Conservation (phyloP, 2,888 invertebrate genomes). For the Mesorhabditis spiculigera region DNA sequence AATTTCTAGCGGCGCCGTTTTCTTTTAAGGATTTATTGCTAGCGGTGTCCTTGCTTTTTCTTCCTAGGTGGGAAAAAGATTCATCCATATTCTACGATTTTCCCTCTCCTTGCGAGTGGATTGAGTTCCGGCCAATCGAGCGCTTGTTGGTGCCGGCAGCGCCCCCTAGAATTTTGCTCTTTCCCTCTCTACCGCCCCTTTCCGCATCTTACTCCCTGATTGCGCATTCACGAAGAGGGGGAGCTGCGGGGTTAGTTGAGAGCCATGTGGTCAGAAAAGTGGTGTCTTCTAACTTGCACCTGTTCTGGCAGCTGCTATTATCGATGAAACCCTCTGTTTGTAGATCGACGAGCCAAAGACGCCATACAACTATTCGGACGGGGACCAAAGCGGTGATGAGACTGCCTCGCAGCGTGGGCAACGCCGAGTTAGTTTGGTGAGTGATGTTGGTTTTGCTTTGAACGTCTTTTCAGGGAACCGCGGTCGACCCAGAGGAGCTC, state of each 20-base stretch:
- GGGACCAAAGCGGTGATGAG: slow-evolving; percentile 60
- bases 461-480: slow-evolving; percentile 26
- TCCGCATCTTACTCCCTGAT: too few relatives aligned
- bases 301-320: neutral
- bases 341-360: slow-evolving; percentile 86
- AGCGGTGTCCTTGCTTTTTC: too few relatives aligned
- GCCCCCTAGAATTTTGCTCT: too few relatives aligned
- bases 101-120: too few relatives aligned
- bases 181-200: too few relatives aligned
- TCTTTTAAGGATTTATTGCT: too few relatives aligned
- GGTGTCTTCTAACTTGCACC: neutral
- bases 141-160: too few relatives aligned
- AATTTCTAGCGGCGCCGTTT: too few relatives aligned
- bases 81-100: too few relatives aligned
- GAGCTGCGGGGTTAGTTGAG: neutral
- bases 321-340: slow-evolving; percentile 11
- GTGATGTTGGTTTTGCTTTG: neutral
- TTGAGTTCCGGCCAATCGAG: too few relatives aligned
- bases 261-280: neutral
- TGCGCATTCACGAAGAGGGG: too few relatives aligned
- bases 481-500: slow-evolving; percentile 48
- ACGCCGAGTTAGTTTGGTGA: neutral
- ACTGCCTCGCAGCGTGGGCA: slow-evolving; percentile 11
- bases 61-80: too few relatives aligned
- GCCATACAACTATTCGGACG: slow-evolving; percentile 71